Percentiles rank a stretch among this genome's conserved stretches.
Conservation (phyloP, 2,797 vertebrate genomes). For the Centroberyx gerrardi region DNA sequence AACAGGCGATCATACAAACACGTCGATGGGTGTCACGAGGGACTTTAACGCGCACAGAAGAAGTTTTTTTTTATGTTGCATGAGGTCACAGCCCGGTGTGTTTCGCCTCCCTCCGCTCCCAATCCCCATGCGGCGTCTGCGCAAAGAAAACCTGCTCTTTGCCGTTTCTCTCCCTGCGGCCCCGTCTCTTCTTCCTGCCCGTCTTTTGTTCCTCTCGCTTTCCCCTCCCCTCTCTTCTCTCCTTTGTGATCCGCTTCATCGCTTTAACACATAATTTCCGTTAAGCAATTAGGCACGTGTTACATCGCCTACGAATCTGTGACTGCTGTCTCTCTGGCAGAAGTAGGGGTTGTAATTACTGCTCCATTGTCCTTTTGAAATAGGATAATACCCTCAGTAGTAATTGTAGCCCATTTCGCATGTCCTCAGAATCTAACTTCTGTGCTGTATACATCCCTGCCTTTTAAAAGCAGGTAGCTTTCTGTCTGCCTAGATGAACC, state of each 20-base stretch:
- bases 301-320: not conserved
- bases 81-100: constrained; percentile 55
- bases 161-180: constrained; percentile 6
- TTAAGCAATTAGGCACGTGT: constrained; percentile 2
- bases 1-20: constrained; percentile 44
- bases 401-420: not conserved
- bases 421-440: not conserved
- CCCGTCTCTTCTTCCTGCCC: too few species aligned
- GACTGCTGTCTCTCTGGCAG: not conserved
- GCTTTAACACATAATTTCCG: constrained; percentile 2
- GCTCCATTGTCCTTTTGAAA: not conserved
- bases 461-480: not conserved
- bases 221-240: not conserved
- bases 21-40: constrained; percentile 23
- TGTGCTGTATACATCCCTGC: not conserved
- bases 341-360: not conserved
- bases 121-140: constrained; percentile 29
- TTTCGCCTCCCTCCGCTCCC: constrained; percentile 29
- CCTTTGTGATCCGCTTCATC: constrained; percentile 6
- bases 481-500: too few species aligned
- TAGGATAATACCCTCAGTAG: not conserved
- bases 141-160: constrained; percentile 28
- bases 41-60: constrained; percentile 57
- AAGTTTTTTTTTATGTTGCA: constrained; percentile 32
- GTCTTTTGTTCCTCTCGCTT: not conserved